Base-by-base conservation (phyloP, 2,888 invertebrate species). In the Melitaea athalia region DNA sequence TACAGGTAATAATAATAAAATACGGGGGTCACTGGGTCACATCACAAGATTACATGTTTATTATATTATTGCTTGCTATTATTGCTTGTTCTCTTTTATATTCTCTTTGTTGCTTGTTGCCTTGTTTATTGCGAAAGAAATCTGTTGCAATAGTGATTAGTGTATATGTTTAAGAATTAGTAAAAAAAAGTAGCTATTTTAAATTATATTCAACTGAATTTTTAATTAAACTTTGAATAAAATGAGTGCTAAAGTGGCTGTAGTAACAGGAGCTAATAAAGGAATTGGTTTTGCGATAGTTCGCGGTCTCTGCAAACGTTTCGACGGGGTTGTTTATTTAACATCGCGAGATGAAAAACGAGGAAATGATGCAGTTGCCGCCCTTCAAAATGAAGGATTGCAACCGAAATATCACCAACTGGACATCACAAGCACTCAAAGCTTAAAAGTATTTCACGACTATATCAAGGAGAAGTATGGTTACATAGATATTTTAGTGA, bases 281-380 rank as follows among this genome's bases (percentile, higher is more conserved):
- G 96, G 96, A 0, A 95, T 96, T 63, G 96, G 96, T 6, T 95
- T 92, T 75, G 95, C 93, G 0, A 95, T 95, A 74, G 95, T 95
- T 0, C 94, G 95, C 75, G 95, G 94, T 0, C 89, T 96, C 7
- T 95, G 95, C 82, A 92, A 95, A 76, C 92, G 94, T 71, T 96
- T 95, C 79, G 86, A 95, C 66, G 96, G 96, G 1, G 85, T 89
- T 67, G 96, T 97, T 15, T 95, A 95, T 80, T 85, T 97, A 15
- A 96, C 96, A 57, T 93, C 96, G 0, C 92, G 96, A 68, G 93
- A 95, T 81, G 86, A 85, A 53, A 84, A 79, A 0, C 89, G 94
- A 50, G 96, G 96, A 4, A 14, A 4, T 10, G 14, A 45, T 11
- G 53, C 63, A 7, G n/a, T 63, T 17, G 53, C 43, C 11, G 24